Conservation (phyloP, 1,140 invertebrate genomes). For the Drosophila navojoa region DNA sequence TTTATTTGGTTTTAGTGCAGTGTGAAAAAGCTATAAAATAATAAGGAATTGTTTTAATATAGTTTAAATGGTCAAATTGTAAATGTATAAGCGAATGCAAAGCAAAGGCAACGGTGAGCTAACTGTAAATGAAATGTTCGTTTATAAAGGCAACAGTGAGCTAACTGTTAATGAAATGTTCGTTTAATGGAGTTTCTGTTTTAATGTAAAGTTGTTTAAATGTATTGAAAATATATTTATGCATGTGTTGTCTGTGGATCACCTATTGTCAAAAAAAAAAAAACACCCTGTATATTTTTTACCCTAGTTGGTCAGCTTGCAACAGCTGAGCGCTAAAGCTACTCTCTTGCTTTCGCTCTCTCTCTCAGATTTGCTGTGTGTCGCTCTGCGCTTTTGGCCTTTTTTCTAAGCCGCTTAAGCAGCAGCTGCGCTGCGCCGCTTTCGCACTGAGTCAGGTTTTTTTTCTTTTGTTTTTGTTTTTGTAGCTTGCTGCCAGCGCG, state of each 20-base stretch:
- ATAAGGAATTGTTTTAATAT: too few relatives aligned
- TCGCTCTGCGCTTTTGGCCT: constrained; percentile 20
- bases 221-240: too few relatives aligned
- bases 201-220: too few relatives aligned
- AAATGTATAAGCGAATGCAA: too few relatives aligned
- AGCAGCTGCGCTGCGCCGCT: constrained; percentile 30
- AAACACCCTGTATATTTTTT: constrained; percentile 25
- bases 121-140: too few relatives aligned
- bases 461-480: constrained; percentile 11
- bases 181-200: too few relatives aligned
- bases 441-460: constrained; percentile 33
- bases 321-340: constrained; percentile 35
- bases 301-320: constrained; percentile 6
- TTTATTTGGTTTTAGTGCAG: neutral
- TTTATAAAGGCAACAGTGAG: too few relatives aligned
- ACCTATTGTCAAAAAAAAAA: neutral
- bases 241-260: neutral
- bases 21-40: neutral
- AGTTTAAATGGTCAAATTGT: too few relatives aligned
- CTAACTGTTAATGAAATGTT: too few relatives aligned
- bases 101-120: too few relatives aligned
- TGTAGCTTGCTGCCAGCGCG: constrained; percentile 8
- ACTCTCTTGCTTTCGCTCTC: constrained; percentile 7
- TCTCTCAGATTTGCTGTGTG: neutral
- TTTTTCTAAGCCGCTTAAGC: constrained; percentile 43